Evolutionary conservation across 2,888 invertebrate genomes (phyloP).

Genomic region (Sphaerophoria rueppellii): DNA sequence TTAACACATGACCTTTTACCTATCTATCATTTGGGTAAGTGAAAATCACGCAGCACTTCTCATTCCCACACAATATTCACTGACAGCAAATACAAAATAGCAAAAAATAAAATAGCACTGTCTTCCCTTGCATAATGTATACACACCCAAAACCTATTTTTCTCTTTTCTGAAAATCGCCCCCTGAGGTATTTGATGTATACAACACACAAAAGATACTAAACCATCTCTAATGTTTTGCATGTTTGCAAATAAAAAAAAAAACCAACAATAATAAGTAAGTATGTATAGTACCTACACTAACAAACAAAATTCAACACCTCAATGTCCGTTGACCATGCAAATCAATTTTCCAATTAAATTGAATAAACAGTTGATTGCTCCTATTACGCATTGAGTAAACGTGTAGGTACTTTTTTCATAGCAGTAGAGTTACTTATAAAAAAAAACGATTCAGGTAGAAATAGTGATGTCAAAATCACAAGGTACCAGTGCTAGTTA

Average conservation of each 20-base stretch:
- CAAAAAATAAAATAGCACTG: no score
- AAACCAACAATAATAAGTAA: no score
- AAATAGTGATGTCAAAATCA: no score
- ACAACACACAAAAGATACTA: background rate
- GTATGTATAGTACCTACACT: no score
- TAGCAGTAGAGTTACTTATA: no score
- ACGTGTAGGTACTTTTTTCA: no score
- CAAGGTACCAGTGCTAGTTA: no score
- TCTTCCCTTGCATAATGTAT: no score
- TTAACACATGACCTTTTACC: constrained; percentile 21
- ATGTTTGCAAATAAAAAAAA: constrained; percentile 3
- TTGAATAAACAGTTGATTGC: constrained; percentile 65
- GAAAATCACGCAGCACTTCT: constrained; percentile 58
- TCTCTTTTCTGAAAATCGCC: constrained; percentile 53
- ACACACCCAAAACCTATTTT: constrained; percentile 22
- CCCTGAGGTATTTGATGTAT: constrained; percentile 1
- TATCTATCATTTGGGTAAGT: constrained; percentile 28
- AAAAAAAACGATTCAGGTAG: no score
- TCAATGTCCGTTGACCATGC: constrained; percentile 51
- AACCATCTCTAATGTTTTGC: background rate
- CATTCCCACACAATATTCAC: constrained; percentile 35
- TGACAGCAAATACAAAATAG: no score
- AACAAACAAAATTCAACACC: constrained; percentile 28
- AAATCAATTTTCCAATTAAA: constrained; percentile 69
- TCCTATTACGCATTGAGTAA: constrained; percentile 44